Evolutionary conservation across 2,113 vertebrate genomes (phyloP), one percentile per base, ranked within the genome.

Genomic region (Numida meleagris): DNA sequence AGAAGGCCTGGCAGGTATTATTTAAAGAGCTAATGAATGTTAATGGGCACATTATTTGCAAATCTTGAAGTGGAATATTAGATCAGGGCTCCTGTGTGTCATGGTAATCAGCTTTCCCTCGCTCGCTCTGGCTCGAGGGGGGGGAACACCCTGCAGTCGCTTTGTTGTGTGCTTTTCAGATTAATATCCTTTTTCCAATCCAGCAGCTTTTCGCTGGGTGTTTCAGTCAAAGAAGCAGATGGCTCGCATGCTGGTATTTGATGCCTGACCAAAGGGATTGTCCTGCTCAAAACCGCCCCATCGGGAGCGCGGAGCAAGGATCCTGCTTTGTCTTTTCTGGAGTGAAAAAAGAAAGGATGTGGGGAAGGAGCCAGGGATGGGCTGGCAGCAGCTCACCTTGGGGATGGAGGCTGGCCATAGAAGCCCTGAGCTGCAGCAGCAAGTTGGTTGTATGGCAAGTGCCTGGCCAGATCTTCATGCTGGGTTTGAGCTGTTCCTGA

Each of bases 11-110:
- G 94, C 93, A 96, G 95, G 95, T 97, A 97, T 97, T 95, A 96
- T 97, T 97, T 96, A 97, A 97, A 94, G 95, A 96, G 93, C 93
- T 97, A 96, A 97, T 97, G 95, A 96, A 97, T 97, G 95, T 96
- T 96, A 97, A 97, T 97, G 84, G 96, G 67, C 92, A 87, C 84
- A 94, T 96, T 97, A 96, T 97, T 97, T 97, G 95, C 95, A 97
- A 97, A 96, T 96, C 90, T 96, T 87, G 94, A 92, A 95, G 94
- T 94, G 92, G 96, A 96, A 95, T 96, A 97, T 95, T 89, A 96
- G 95, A 96, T 96, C 96, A 96, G 96, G 94, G 93, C 95, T 97
- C 71, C 90, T 92, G 94, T 66, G 94, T 95, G 88, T 96, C 96
- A 94, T 15, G 88, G 95, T 97, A 97, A 96, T 97, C 94, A 96